phyloP scores from a whole-genome alignment of 2,113 vertebrate genomes.

The Oophaga pumilio region DNA sequence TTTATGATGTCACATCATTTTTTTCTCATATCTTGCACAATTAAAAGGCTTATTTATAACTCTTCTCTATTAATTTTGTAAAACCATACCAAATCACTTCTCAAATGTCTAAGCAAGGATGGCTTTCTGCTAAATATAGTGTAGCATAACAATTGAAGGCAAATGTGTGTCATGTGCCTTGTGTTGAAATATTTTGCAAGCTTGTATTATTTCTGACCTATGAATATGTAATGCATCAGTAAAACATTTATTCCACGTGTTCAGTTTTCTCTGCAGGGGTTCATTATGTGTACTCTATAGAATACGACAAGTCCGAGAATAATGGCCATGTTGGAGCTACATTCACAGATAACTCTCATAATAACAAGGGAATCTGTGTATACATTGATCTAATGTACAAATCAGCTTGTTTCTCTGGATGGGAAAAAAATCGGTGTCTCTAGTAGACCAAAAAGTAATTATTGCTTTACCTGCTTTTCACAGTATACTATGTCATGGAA shows the following conservation, averaged over 20 bases:
- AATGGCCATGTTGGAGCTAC: neutral
- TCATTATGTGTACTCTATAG: neutral
- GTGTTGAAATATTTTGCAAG: neutral
- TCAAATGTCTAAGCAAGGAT: neutral
- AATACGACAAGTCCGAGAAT: neutral
- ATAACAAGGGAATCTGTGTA: neutral
- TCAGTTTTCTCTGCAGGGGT: neutral
- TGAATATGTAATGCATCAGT: neutral
- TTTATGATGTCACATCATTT: too few species aligned
- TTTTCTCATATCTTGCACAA: too few species aligned
- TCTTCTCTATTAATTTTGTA: neutral
- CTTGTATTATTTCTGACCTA: neutral
- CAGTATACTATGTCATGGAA: neutral
- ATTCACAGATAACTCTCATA: neutral
- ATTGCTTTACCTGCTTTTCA: neutral
- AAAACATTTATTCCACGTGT: neutral
- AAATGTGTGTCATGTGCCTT: neutral
- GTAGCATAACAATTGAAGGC: neutral
- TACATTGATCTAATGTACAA: neutral
- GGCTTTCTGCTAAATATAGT: neutral
- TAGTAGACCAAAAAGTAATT: neutral
- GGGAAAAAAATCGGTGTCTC: neutral
- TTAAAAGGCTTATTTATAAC: too few species aligned
- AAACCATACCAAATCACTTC: neutral
- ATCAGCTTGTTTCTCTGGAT: neutral